A percentile compares a stretch with the other conserved stretches of the same genome.
These are phyloP conservation scores for Pristionchus exspectatus DNA, from an alignment of 2,888 invertebrate species.

Conservation along the genomic window DNA sequence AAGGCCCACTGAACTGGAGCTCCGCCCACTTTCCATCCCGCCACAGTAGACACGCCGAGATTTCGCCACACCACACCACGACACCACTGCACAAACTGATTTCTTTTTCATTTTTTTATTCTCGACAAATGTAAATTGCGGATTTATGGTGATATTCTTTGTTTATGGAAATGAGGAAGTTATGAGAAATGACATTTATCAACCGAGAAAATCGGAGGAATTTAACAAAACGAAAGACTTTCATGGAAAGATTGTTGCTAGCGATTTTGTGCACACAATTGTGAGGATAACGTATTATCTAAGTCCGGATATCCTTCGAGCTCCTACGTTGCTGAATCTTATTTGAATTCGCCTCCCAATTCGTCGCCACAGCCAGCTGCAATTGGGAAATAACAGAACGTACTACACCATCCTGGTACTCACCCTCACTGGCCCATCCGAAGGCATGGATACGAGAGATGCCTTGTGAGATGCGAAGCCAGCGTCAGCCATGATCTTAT, in stretches of 20 bases:
- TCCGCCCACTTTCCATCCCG: constrained; percentile 39
- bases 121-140: neutral
- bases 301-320: neutral
- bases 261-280: neutral
- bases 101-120: neutral
- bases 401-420: neutral
- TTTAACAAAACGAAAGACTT: constrained; percentile 11
- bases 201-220: neutral
- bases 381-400: constrained; percentile 8
- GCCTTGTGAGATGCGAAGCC: constrained; percentile 32
- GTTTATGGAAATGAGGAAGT: neutral
- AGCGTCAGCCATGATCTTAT: constrained; percentile 45
- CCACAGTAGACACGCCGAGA: constrained; percentile 15
- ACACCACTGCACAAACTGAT: neutral
- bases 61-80: constrained; percentile 33
- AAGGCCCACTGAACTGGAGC: neutral
- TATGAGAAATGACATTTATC: constrained; percentile 4
- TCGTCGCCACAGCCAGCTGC: neutral
- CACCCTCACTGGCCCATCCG: neutral
- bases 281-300: neutral
- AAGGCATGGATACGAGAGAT: constrained; percentile 22
- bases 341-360: neutral
- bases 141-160: neutral
- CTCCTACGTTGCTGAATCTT: neutral
- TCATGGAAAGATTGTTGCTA: constrained; percentile 26